phyloP scores from a whole-genome alignment of 2,888 invertebrate species.

The Saturnia japonica region DNA sequence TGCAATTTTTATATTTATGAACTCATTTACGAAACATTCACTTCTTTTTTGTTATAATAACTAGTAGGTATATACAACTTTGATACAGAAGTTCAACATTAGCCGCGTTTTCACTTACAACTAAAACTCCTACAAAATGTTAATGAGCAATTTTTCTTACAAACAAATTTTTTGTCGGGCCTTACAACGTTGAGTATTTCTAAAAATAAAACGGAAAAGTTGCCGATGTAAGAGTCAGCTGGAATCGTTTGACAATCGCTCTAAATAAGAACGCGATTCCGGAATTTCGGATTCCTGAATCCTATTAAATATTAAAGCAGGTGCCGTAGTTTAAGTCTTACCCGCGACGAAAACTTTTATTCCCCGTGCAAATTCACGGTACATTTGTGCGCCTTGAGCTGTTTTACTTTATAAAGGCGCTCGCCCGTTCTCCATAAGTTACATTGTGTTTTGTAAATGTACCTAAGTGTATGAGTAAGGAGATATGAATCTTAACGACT shows the following conservation, averaged over 20 bases:
- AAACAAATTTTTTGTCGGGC: neutral
- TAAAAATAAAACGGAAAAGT: neutral
- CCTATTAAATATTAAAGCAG: conserved; percentile 10
- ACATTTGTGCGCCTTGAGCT: conserved; percentile 15
- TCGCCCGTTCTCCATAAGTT: conserved; percentile 1
- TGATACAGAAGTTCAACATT: neutral
- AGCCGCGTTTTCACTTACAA: neutral
- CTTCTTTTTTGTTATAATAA: no score
- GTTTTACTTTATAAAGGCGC: conserved; percentile 11
- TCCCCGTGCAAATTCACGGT: conserved; percentile 15
- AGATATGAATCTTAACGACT: conserved; percentile 6
- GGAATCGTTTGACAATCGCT: conserved; percentile 2
- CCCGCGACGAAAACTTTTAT: conserved; percentile 11
- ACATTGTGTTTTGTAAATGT: conserved; percentile 5
- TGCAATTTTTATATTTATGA: no score
- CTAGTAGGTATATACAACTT: neutral
- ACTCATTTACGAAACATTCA: no score
- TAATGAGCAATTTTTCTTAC: neutral
- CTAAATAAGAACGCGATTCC: neutral
- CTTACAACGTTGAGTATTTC: neutral
- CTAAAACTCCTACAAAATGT: neutral
- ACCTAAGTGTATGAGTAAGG: neutral
- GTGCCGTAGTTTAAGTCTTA: conserved; percentile 3
- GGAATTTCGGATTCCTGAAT: conserved; percentile 4
- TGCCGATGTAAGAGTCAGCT: neutral